Conservation (phyloP, 2,113 vertebrate genomes). For the Dermatemys mawii region DNA sequence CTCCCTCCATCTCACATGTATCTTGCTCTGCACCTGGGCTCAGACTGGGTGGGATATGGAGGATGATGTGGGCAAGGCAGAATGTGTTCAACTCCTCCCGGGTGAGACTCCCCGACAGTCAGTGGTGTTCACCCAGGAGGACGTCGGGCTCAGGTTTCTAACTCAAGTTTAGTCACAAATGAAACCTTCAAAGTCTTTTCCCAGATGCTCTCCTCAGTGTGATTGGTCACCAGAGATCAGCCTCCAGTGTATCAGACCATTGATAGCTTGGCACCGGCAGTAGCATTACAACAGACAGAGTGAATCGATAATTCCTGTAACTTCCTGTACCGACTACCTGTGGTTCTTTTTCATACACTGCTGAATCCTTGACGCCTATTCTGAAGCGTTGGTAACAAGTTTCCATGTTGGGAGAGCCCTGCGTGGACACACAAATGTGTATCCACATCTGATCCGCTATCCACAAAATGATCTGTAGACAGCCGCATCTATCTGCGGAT, state of each 20-base stretch:
- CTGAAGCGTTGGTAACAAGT: background rate
- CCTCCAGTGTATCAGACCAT: background rate
- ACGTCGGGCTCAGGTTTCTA: background rate
- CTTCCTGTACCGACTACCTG: background rate
- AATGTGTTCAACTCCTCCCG: background rate
- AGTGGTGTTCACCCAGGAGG: background rate
- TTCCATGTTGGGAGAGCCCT: background rate
- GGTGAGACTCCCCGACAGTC: background rate
- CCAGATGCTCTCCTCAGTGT: background rate
- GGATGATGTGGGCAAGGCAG: background rate
- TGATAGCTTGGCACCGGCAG: background rate
- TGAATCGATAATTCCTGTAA: background rate
- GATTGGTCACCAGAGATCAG: background rate
- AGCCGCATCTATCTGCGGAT: too few species aligned
- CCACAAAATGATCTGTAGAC: too few species aligned
- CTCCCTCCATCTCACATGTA: background rate
- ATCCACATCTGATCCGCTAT: too few species aligned
- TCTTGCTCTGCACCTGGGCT: too few species aligned
- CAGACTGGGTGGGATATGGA: background rate
- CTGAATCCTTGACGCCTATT: background rate
- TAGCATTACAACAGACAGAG: background rate
- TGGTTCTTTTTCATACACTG: background rate
- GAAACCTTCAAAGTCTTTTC: background rate
- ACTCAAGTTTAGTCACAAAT: background rate
- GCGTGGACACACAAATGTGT: too few species aligned